phyloP scores from a whole-genome alignment of 2,113 vertebrate genomes.

The Hypocryptadius cinnamomeus region DNA sequence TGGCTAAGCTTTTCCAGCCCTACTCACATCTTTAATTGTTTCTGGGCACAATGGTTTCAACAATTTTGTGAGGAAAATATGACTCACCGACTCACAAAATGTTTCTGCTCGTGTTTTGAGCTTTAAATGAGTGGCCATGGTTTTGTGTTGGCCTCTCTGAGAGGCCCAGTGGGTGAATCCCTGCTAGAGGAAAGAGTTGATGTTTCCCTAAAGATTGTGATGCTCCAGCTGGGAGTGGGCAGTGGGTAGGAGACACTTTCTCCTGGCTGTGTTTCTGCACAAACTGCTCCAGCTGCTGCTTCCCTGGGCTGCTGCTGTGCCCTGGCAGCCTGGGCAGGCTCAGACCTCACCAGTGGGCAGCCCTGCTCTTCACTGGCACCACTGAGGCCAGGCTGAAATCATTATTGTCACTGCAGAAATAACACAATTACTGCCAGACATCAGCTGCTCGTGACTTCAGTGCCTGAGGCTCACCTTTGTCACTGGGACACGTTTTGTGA shows the following conservation, averaged over 20 bases:
- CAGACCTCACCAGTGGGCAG: neutral
- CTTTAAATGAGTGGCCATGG: neutral
- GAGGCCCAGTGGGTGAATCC: neutral
- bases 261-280: neutral
- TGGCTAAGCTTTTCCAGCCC: slow-evolving; percentile 18
- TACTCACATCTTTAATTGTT: slow-evolving; percentile 33
- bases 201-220: neutral
- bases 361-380: neutral
- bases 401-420: neutral
- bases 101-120: neutral
- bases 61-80: neutral
- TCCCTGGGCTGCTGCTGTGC: neutral
- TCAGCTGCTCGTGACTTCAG: neutral
- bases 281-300: neutral
- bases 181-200: neutral
- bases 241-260: neutral
- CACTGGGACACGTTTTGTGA: neutral
- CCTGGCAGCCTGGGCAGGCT: neutral
- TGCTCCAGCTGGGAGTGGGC: neutral
- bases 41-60: slow-evolving; percentile 41
- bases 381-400: neutral
- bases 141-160: neutral
- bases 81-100: slow-evolving; percentile 1
- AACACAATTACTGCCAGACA: neutral
- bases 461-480: neutral